These are phyloP conservation scores for Orthonevra nobilis DNA, from an alignment of 2,888 invertebrate species.

Conservation along the genomic window DNA sequence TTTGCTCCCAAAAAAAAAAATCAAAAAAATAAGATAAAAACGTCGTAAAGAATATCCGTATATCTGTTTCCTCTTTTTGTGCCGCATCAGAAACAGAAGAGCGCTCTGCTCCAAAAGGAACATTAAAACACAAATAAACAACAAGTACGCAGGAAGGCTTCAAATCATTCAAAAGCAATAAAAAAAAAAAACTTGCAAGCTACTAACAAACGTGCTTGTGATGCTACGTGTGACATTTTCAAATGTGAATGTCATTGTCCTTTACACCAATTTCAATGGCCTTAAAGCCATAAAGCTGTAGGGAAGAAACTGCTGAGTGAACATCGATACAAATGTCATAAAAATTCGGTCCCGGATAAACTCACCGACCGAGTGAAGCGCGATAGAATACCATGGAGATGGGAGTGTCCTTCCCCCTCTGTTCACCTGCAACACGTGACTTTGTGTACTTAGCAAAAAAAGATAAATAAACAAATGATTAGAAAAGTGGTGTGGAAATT, in stretches of 20 bases:
- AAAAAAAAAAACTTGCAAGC: slow-evolving; percentile 6
- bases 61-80: neutral
- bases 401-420: slow-evolving; percentile 23
- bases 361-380: no score
- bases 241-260: slow-evolving; percentile 11
- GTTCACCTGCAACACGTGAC: slow-evolving; percentile 57
- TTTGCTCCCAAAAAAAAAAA: neutral
- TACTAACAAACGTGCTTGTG: no score
- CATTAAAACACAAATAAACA: slow-evolving; percentile 8
- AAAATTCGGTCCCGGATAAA: slow-evolving; percentile 11
- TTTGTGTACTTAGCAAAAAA: slow-evolving; percentile 25
- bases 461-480: slow-evolving; percentile 62
- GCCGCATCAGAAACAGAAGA: slow-evolving; percentile 11
- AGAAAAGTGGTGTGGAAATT: slow-evolving; percentile 44
- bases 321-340: slow-evolving; percentile 7
- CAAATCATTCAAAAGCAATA: slow-evolving; percentile 52
- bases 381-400: neutral
- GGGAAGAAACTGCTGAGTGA: no score
- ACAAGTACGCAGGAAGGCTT: slow-evolving; percentile 20
- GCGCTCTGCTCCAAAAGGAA: no score
- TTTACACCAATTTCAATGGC: slow-evolving; percentile 29
- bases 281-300: no score
- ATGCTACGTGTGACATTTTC: slow-evolving; percentile 17
- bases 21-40: neutral
- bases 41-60: slow-evolving; percentile 28